Percentiles rank a stretch among this genome's conserved stretches.
Conservation (phyloP, 2,797 vertebrate species). For the Spondyliosoma cantharus region DNA sequence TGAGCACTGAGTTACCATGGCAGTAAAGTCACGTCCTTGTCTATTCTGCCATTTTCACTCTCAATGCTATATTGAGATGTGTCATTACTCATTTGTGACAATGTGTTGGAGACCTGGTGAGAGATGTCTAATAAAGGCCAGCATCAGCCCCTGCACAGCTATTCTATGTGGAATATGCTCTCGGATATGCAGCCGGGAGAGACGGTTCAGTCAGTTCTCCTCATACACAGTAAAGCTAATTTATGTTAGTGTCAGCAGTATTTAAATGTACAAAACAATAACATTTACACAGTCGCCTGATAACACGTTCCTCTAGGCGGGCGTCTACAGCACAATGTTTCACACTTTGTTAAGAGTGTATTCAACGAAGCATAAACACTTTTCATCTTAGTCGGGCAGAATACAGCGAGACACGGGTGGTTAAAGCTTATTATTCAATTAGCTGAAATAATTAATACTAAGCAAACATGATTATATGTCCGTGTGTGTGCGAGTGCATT, state of each 20-base stretch:
- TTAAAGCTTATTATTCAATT: conserved; percentile 35
- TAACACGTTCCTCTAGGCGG: background rate
- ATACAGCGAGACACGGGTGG: background rate
- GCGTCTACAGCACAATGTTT: background rate
- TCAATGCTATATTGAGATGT: conserved; percentile 79
- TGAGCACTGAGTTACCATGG: conserved; percentile 60
- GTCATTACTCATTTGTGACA: conserved; percentile 82
- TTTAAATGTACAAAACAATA: background rate
- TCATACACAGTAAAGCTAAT: background rate
- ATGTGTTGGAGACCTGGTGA: conserved; percentile 63
- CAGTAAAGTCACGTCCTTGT: conserved; percentile 81
- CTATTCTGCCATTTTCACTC: conserved; percentile 78
- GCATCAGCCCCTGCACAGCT: conserved; percentile 16
- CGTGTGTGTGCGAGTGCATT: background rate
- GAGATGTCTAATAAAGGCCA: conserved; percentile 71
- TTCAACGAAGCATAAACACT: conserved; percentile 19
- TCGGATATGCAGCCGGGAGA: conserved; percentile 15
- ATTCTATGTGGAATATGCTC: conserved; percentile 38
- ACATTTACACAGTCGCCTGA: background rate
- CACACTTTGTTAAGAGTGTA: conserved; percentile 8
- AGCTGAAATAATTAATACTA: conserved; percentile 29
- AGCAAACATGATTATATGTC: conserved; percentile 1
- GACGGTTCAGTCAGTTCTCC: conserved; percentile 24
- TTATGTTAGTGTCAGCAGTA: conserved; percentile 9
- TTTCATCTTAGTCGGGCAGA: conserved; percentile 7